Evolutionary conservation across 2,797 vertebrate genomes (phyloP).

Genomic region (Sebastes steindachneri): DNA sequence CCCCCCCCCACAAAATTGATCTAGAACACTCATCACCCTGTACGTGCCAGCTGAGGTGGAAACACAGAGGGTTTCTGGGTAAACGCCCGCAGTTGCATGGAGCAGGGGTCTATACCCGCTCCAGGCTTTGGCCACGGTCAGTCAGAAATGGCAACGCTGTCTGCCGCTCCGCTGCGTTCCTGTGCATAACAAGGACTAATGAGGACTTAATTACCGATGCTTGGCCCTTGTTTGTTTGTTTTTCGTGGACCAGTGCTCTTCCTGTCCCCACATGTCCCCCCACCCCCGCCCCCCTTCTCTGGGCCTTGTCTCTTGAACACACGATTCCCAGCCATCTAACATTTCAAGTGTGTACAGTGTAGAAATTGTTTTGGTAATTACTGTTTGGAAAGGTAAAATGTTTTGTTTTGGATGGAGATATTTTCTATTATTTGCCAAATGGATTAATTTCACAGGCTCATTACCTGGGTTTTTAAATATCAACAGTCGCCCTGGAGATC

Average conservation of each 20-base stretch:
- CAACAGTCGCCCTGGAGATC: background rate
- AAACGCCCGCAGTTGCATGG: conserved; percentile 11
- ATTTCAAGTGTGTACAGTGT: conserved; percentile 18
- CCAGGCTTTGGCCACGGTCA: conserved; percentile 17
- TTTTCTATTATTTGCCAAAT: conserved; percentile 2
- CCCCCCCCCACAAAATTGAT: conserved; percentile 18
- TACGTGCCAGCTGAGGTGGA: conserved; percentile 66
- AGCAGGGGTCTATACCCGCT: conserved; percentile 18
- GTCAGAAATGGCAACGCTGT: conserved; percentile 38
- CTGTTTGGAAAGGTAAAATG: conserved; percentile 17
- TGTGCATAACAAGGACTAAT: conserved; percentile 69
- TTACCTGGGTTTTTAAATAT: conserved; percentile 23
- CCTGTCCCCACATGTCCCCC: conserved; percentile 32
- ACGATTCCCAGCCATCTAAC: conserved; percentile 28
- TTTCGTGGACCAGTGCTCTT: conserved; percentile 62
- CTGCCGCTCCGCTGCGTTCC: conserved; percentile 58
- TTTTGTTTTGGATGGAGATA: background rate
- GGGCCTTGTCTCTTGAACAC: background rate
- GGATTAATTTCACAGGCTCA: conserved; percentile 19
- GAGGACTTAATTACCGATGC: conserved; percentile 72
- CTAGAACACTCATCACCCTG: conserved; percentile 63
- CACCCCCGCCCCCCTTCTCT: background rate
- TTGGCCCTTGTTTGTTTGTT: conserved; percentile 76
- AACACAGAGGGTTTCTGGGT: conserved; percentile 60
- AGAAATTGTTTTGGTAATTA: conserved; percentile 14